Percentiles rank a stretch among this genome's conserved stretches.
Evolutionary conservation across 2,113 vertebrate genomes (phyloP).

Genomic region (Lepidothrix coronata): DNA sequence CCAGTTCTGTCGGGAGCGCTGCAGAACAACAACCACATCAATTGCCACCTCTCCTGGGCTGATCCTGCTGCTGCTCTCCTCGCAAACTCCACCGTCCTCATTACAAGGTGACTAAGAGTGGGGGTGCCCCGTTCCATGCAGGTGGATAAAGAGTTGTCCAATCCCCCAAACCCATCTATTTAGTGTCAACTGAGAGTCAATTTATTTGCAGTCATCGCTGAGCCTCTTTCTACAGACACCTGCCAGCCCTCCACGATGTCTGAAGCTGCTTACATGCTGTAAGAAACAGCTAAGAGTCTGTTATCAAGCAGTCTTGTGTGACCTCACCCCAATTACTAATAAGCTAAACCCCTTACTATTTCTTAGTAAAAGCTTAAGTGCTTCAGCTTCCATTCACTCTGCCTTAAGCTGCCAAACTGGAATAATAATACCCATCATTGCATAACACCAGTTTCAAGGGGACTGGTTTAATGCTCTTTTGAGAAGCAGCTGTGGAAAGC

Average conservation of each 20-base stretch:
- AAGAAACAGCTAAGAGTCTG: neutral
- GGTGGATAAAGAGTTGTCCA: neutral
- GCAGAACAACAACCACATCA: accelerated
- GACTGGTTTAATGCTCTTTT: neutral
- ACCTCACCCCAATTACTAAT: neutral
- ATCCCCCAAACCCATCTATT: neutral
- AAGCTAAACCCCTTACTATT: constrained; percentile 43
- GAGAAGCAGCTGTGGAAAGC: neutral
- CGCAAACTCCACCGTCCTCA: accelerated
- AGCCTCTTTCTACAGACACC: neutral
- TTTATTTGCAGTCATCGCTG: neutral
- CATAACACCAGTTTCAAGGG: constrained; percentile 29
- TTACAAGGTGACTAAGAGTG: neutral
- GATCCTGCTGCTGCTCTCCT: neutral
- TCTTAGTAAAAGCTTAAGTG: constrained; percentile 50
- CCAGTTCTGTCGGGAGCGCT: accelerated
- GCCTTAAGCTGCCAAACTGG: constrained; percentile 44
- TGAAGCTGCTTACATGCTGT: neutral
- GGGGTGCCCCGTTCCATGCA: neutral
- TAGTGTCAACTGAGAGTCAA: neutral
- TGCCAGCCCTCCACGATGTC: neutral
- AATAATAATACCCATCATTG: constrained; percentile 41
- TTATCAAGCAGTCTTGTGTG: neutral
- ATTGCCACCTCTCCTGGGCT: neutral
- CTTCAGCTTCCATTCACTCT: constrained; percentile 15